Evolutionary conservation across 2,888 invertebrate species (phyloP).

Genomic region (Tipula confusa): DNA sequence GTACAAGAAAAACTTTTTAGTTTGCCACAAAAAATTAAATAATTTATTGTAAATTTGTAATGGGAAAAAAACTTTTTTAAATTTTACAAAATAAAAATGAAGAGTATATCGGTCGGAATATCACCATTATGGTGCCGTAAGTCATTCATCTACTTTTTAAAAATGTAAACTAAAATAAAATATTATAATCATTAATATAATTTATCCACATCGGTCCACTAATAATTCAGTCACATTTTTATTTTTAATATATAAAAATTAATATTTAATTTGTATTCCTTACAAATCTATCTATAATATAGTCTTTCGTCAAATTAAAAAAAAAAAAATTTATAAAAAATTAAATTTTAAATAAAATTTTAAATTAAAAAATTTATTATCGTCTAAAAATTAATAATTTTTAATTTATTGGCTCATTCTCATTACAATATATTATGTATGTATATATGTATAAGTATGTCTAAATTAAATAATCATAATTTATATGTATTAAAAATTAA

Average conservation of each 20-base stretch:
- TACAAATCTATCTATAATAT: conserved; percentile 14
- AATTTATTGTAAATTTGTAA: too few species aligned
- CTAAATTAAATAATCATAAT: background rate
- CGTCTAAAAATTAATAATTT: background rate
- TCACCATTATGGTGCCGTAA: too few species aligned
- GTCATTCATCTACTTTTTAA: too few species aligned
- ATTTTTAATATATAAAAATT: background rate
- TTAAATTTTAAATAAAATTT: background rate
- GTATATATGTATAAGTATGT: background rate
- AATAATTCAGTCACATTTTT: conserved; percentile 5
- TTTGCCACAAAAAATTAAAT: too few species aligned
- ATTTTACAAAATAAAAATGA: too few species aligned
- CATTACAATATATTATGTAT: background rate
- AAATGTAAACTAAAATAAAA: too few species aligned
- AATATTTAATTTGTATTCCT: background rate
- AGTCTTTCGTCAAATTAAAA: background rate
- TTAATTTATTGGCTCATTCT: conserved; percentile 20
- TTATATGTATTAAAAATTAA: background rate
- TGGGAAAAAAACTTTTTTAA: too few species aligned
- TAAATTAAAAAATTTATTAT: background rate
- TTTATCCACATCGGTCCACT: background rate
- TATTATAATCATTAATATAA: background rate
- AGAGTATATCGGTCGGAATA: too few species aligned
- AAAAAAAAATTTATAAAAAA: background rate
- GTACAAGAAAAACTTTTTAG: too few species aligned